Evolutionary conservation across 2,888 invertebrate genomes (phyloP).

Genomic region (Tenodera sinensis): DNA sequence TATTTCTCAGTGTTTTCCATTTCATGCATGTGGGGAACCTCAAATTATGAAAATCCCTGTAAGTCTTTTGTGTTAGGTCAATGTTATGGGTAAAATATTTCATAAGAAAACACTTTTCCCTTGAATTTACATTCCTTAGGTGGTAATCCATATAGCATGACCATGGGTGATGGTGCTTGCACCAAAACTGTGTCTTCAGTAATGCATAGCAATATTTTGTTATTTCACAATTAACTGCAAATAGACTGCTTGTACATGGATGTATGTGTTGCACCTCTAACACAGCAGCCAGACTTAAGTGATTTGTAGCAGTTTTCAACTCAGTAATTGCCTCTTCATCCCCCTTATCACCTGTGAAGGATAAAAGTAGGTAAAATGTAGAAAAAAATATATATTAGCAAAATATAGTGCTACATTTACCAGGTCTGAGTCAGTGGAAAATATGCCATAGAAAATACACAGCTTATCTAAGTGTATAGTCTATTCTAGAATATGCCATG

Average conservation of each 20-base stretch:
- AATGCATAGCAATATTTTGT: not conserved
- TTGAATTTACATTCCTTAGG: not conserved
- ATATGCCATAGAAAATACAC: no score
- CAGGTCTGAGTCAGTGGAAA: no score
- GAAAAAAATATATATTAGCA: no score
- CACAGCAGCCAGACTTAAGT: not conserved
- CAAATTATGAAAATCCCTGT: not conserved
- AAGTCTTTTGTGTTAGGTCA: not conserved
- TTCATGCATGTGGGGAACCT: not conserved
- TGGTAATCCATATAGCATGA: not conserved
- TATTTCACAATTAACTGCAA: not conserved
- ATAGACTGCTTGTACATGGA: not conserved
- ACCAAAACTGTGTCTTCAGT: not conserved
- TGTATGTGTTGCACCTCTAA: not conserved
- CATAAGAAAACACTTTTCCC: not conserved
- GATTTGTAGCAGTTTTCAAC: not conserved
- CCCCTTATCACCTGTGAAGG: not conserved
- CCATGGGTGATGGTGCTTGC: not conserved
- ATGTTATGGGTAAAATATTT: not conserved
- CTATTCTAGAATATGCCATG: no score
- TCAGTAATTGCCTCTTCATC: not conserved
- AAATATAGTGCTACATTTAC: no score
- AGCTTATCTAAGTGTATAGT: no score
- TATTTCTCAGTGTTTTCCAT: not conserved
- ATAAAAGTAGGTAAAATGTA: not conserved